Base-by-base conservation (phyloP, 2,888 invertebrate species). In the Tetragonula carbonaria region DNA sequence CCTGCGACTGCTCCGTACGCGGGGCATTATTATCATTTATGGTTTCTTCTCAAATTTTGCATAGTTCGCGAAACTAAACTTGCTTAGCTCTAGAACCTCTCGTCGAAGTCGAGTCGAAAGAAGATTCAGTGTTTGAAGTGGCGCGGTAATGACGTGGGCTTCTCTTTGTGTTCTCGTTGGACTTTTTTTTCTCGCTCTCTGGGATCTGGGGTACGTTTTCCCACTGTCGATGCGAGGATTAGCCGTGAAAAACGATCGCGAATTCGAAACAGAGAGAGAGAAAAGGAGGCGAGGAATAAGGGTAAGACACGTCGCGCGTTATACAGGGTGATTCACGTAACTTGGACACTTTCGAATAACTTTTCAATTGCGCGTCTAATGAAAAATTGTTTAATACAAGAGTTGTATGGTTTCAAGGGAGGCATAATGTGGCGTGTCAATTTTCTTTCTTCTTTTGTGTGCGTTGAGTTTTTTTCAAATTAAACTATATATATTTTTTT, bases 11-110 rank as follows among this genome's bases (percentile, higher is more conserved):
- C 23, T 50, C 6, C n/a, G 18, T 16, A 50, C 38, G 51, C 38
- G 13, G 51, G 13, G 51, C 80, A 67, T 82, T 74, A 67, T 76
- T 74, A 68, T 73, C 85, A 74, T 78, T 83, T 78, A 80, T 73
- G 75, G 74, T 83, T 82, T 74, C 77, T 63, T 51, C 38, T 38
- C 38, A 11, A 68, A 0, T 78, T 55, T 38, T 51, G 62, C 79
- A 1, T 21, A 67, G 28, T 6, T 55, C 59, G 63, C 50, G 65
- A 67, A 68, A 66, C 21, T 28, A 55, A 18, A 67, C 38, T 38
- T 51, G 62, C 77, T 2, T 23, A 67, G 28, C 8, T 50, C 59
- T 53, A n/a, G 65, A 67, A 68, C 55, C 23, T 28, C 66, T 53
- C n/a, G 68, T 51, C 50, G 68, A 68, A 68, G 50, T 51, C 68